Evolutionary conservation across 1,140 invertebrate species (phyloP), one percentile per base, ranked within the genome.

Genomic region (Danaus plexippus): DNA sequence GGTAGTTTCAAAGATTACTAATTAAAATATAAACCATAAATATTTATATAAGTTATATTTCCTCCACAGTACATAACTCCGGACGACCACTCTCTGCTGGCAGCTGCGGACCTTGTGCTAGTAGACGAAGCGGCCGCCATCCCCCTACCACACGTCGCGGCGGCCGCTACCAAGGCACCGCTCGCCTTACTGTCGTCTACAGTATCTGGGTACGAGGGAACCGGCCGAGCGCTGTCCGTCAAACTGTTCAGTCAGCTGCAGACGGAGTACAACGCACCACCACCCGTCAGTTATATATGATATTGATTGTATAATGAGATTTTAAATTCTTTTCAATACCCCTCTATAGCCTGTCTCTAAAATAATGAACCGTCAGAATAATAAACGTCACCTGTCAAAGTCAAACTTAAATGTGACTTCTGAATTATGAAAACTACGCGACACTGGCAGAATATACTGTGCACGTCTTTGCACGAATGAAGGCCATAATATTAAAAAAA

Each of bases 121-220:
- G 98, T 99, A 66, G 98, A 99, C 82, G 98, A 99, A 89, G 98
- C 98, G 9, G 98, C 98, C 3, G 98, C 98, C 12, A 99, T 99
- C 67, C 98, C 98, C 0, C 87, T 99, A 48, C 95, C 96, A 0
- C 91, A 96, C 67, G 97, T 99, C 0, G 96, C 96, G 72, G 91
- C 92, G 44, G 93, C 98, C 77, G 93, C 99, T 79, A 89, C 97
- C 52, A 96, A 96, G 0, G 96, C 97, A 1, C 98, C 98, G 77
- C 88, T 99, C 42, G 95, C 97, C 5, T 97, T 99, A 76, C 91
- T 99, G 73, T 93, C 98, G 0, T 99, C 98, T 0, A 99, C 98
- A 0, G 96, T 99, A 40, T 98, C 98, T 79, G 98, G 97, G 74
- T 99, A 99, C 85, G 98, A 99, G 90, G 98, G 98, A 52, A 99